These are phyloP conservation scores for Numenius phaeopus DNA, from an alignment of 2,797 vertebrate species.

Conservation along the genomic window DNA sequence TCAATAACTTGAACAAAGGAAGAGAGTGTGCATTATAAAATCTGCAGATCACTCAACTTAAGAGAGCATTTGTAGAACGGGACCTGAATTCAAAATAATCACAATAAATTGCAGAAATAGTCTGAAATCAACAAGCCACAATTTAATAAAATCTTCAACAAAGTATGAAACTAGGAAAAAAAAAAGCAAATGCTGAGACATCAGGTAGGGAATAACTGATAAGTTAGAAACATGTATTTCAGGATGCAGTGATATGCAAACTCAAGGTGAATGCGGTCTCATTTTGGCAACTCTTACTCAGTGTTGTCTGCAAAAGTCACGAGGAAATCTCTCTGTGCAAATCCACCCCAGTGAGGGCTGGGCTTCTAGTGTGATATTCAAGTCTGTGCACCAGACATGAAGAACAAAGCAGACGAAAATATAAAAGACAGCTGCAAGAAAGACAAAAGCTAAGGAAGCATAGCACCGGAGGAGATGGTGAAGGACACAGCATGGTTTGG, in stretches of 20 bases:
- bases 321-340: background rate
- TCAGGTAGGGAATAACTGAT: background rate
- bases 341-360: background rate
- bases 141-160: background rate
- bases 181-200: background rate
- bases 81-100: background rate
- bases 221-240: background rate
- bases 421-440: background rate
- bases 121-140: background rate
- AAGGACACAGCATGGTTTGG: background rate
- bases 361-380: background rate
- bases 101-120: background rate
- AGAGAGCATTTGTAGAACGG: background rate
- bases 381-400: fast-evolving
- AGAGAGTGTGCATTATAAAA: background rate
- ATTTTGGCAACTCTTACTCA: background rate
- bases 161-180: background rate
- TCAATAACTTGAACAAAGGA: background rate
- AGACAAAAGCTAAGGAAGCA: background rate
- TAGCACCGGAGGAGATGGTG: background rate
- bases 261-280: background rate
- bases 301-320: background rate
- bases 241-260: background rate
- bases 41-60: background rate
- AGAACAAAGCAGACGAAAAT: background rate